These are phyloP conservation scores for Origma solitaria DNA, from an alignment of 2,113 vertebrate species.

Conservation along the genomic window DNA sequence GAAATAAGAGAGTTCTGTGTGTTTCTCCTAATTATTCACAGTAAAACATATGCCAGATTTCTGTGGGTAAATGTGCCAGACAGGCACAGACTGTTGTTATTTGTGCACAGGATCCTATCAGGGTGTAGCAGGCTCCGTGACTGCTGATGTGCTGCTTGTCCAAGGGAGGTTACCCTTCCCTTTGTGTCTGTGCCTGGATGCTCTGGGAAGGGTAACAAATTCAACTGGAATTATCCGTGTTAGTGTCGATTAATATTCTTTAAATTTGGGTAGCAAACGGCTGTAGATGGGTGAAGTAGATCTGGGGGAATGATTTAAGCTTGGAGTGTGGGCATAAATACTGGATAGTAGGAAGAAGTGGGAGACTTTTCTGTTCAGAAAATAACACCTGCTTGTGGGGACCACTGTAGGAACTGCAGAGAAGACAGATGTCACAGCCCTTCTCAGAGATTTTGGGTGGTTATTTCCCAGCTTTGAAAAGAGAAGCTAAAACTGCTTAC, in stretches of 20 bases:
- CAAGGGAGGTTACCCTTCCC: neutral
- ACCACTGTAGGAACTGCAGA: neutral
- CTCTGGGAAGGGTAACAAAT: neutral
- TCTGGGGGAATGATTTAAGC: neutral
- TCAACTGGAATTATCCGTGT: neutral
- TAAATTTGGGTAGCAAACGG: neutral
- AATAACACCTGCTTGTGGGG: neutral
- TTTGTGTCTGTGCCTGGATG: neutral
- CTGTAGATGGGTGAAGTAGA: neutral
- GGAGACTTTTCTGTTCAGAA: neutral
- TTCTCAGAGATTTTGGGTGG: neutral
- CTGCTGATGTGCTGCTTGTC: neutral
- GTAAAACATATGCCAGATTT: neutral
- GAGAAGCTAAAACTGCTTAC: neutral
- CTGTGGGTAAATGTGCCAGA: neutral
- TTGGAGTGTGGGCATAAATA: neutral
- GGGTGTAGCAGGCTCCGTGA: neutral
- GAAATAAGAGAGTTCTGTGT: neutral
- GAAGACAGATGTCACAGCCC: neutral
- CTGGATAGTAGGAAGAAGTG: neutral
- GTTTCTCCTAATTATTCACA: constrained; percentile 56
- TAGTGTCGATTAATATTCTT: neutral
- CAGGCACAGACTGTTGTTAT: neutral
- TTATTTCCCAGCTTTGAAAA: neutral
- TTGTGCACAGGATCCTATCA: neutral